Evolutionary conservation across 1,140 invertebrate genomes (phyloP).

Genomic region (Drosophila miranda): DNA sequence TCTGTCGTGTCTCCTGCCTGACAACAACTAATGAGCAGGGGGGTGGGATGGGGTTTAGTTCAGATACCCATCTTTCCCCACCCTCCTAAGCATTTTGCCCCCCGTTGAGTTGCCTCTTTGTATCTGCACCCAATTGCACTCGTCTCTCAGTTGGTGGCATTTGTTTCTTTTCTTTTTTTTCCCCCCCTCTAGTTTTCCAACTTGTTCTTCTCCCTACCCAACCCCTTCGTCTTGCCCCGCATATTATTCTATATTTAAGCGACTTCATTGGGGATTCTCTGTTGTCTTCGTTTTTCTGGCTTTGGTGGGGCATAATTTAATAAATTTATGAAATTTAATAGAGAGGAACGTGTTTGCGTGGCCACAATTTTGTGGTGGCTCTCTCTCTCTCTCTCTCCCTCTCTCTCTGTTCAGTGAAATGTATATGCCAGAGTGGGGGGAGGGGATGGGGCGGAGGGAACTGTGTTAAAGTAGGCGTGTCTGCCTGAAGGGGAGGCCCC

Average conservation of each 20-base stretch:
- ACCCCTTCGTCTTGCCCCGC: not conserved
- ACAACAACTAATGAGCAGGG: conserved; percentile 53
- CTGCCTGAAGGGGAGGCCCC: conserved; percentile 10
- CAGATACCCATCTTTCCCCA: not conserved
- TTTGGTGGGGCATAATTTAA: conserved; percentile 67
- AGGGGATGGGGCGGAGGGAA: not conserved
- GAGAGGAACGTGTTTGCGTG: conserved; percentile 71
- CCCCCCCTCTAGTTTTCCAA: not conserved
- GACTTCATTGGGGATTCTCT: conserved; percentile 31
- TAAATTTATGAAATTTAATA: conserved; percentile 80
- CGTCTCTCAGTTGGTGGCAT: conserved; percentile 65
- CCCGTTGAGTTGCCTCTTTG: conserved; percentile 42
- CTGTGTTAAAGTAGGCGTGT: conserved; percentile 46
- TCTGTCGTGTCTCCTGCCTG: conserved; percentile 47
- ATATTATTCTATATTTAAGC: conserved; percentile 22
- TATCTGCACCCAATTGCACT: conserved; percentile 25
- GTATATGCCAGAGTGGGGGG: conserved; percentile 48
- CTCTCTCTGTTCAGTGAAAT: conserved; percentile 34
- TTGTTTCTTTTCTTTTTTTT: conserved; percentile 14
- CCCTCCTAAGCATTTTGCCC: conserved; percentile 39
- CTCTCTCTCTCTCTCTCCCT: conserved; percentile 10
- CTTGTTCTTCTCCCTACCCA: conserved; percentile 29
- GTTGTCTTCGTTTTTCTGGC: conserved; percentile 43
- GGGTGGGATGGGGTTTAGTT: no score
- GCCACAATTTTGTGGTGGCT: conserved; percentile 74